phyloP scores from a whole-genome alignment of 2,888 invertebrate species.

The Diplazon laetatorius region DNA sequence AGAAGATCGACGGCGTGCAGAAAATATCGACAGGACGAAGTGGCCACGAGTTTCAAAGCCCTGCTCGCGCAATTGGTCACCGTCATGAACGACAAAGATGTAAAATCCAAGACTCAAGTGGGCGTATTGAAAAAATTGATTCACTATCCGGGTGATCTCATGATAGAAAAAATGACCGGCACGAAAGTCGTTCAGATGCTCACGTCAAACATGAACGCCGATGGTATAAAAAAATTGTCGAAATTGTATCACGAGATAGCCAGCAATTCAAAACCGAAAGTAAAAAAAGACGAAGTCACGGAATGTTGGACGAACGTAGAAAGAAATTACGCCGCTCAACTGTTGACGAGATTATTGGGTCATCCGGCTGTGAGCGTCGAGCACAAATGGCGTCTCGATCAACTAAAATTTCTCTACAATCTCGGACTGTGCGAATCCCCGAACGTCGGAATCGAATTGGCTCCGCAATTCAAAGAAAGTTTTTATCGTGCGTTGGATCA shows the following conservation, averaged over 20 bases:
- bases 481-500: constrained; percentile 89
- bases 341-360: constrained; percentile 84
- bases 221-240: constrained; percentile 86
- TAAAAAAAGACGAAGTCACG: constrained; percentile 82
- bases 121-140: constrained; percentile 86
- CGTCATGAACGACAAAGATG: constrained; percentile 83
- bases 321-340: constrained; percentile 86
- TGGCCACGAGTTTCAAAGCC: constrained; percentile 85
- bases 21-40: constrained; percentile 85
- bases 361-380: constrained; percentile 84
- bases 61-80: constrained; percentile 84
- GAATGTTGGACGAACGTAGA: constrained; percentile 88
- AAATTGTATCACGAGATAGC: constrained; percentile 86
- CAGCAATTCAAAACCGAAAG: constrained; percentile 84
- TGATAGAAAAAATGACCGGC: constrained; percentile 89
- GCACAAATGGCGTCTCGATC: constrained; percentile 86
- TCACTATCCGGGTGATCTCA: constrained; percentile 88
- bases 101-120: constrained; percentile 84
- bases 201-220: constrained; percentile 85
- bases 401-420: constrained; percentile 87
- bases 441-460: constrained; percentile 85
- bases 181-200: constrained; percentile 87
- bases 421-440: constrained; percentile 86
- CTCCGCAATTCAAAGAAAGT: constrained; percentile 86
- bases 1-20: constrained; percentile 86